Conservation (phyloP, 2,113 vertebrate genomes). For the Pomatorhinus ruficollis region DNA sequence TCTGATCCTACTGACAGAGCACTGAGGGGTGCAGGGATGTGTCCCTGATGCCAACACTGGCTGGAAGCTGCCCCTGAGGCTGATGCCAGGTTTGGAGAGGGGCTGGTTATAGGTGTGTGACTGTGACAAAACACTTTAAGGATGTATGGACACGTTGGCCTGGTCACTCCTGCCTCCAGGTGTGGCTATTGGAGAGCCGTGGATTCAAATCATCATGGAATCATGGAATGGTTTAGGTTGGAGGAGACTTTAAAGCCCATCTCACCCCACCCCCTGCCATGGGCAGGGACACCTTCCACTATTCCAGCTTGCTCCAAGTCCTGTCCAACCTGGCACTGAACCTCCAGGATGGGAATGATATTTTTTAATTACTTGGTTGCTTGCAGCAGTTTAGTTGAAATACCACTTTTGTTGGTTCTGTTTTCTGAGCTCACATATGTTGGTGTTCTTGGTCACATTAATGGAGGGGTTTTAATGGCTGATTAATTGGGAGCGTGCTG, state of each 20-base stretch:
- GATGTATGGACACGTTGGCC: rapidly evolving
- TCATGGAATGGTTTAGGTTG: not conserved
- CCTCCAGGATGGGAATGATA: not conserved
- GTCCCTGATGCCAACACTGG: not conserved
- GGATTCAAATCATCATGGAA: not conserved
- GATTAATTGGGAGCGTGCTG: constrained; percentile 27
- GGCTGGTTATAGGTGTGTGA: not conserved
- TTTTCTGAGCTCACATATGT: not conserved
- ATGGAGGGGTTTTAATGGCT: not conserved
- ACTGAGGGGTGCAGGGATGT: not conserved
- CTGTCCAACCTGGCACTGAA: not conserved
- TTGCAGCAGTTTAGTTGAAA: not conserved
- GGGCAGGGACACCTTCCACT: not conserved
- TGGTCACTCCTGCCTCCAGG: not conserved
- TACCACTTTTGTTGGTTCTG: not conserved
- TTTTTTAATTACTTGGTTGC: not conserved
- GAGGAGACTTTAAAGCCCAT: not conserved
- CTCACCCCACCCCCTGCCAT: not conserved
- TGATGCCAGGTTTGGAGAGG: not conserved
- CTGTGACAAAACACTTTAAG: no score
- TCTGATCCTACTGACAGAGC: not conserved
- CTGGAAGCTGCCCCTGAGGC: not conserved
- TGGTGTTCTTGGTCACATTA: not conserved
- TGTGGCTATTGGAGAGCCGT: not conserved
- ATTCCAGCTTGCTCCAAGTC: not conserved